Evolutionary conservation across 2,888 invertebrate species (phyloP).

Genomic region (Leptinotarsa peninsularis): DNA sequence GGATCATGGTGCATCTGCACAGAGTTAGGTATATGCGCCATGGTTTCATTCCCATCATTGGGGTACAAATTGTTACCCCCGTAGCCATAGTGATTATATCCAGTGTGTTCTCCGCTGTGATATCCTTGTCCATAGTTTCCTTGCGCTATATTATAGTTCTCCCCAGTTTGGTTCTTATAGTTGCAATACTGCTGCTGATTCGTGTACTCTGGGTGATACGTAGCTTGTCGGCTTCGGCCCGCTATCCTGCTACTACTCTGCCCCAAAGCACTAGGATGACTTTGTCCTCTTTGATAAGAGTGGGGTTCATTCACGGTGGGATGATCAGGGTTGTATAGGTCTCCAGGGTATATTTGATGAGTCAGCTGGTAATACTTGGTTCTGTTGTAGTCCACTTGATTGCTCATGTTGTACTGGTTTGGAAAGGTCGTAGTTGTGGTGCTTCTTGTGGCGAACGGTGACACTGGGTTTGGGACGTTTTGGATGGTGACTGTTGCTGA

Average conservation of each 20-base stretch:
- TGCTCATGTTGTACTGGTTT: conserved; percentile 63
- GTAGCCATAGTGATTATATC: conserved; percentile 63
- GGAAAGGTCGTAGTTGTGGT: conserved; percentile 63
- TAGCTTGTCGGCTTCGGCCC: conserved; percentile 57
- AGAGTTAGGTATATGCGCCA: conserved; percentile 56
- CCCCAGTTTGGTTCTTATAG: conserved; percentile 68
- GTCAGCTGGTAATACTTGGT: conserved; percentile 60
- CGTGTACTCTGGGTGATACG: conserved; percentile 66
- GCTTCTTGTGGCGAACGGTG: conserved; percentile 71
- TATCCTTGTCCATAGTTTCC: conserved; percentile 61
- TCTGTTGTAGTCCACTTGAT: conserved; percentile 60
- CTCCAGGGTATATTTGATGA: conserved; percentile 52
- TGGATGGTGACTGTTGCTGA: conserved; percentile 70
- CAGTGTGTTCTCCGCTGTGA: conserved; percentile 54
- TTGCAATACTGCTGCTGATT: conserved; percentile 68
- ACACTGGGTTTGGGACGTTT: conserved; percentile 72
- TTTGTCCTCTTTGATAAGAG: conserved; percentile 58
- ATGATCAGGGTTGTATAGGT: conserved; percentile 66
- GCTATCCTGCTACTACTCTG: conserved; percentile 53
- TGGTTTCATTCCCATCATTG: conserved; percentile 56
- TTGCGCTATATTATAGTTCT: conserved; percentile 57
- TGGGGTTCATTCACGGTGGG: conserved; percentile 60
- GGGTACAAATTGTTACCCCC: conserved; percentile 60
- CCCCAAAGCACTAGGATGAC: conserved; percentile 53
- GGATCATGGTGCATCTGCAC: conserved; percentile 58